phyloP scores from a whole-genome alignment of 2,797 vertebrate genomes.

The Syngnathus acus region DNA sequence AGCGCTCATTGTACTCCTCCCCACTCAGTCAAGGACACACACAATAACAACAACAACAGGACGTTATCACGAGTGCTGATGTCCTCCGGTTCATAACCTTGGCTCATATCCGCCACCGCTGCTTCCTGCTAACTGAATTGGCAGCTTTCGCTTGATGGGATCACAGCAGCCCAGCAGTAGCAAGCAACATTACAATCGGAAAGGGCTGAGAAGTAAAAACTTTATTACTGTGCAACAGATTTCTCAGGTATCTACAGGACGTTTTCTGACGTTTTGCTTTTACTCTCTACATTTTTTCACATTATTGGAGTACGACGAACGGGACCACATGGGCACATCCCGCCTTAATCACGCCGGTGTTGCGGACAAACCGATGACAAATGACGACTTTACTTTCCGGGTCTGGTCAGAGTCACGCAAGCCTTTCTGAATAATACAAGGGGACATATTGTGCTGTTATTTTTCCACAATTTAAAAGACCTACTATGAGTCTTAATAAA shows the following conservation, averaged over 20 bases:
- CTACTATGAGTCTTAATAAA: background rate
- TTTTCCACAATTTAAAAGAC: no score
- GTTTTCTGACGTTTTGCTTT: background rate
- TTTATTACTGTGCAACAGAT: background rate
- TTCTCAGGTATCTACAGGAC: background rate
- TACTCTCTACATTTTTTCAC: background rate
- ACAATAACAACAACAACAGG: constrained; percentile 42
- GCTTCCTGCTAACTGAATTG: constrained; percentile 56
- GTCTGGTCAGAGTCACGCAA: background rate
- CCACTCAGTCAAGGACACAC: background rate
- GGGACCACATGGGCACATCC: background rate
- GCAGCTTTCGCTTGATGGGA: background rate
- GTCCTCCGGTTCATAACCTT: constrained; percentile 55
- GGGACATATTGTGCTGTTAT: no score
- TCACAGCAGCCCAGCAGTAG: background rate
- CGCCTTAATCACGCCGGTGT: background rate
- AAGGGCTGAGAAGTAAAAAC: background rate
- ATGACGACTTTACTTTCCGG: background rate
- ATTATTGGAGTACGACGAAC: background rate
- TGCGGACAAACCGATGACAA: background rate
- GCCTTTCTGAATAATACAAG: background rate
- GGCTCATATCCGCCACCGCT: constrained; percentile 43
- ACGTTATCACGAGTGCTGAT: constrained; percentile 47
- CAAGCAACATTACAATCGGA: background rate
- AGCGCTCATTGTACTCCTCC: background rate